Conservation (phyloP, 2,888 invertebrate genomes). For the Anarsia innoxiella region DNA sequence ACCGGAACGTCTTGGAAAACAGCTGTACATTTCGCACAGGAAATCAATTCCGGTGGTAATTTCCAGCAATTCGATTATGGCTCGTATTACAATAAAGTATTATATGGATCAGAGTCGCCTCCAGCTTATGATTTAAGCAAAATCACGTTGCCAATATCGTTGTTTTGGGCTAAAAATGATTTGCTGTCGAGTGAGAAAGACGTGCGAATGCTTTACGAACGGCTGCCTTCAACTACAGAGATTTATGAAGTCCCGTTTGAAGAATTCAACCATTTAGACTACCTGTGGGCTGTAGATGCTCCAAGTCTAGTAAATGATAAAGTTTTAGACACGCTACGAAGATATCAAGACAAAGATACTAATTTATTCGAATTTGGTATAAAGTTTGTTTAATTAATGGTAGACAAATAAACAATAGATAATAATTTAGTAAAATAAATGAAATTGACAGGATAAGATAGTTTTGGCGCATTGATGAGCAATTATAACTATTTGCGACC, state of each 20-base stretch:
- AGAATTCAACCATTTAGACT: constrained; percentile 84
- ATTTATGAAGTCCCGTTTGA: constrained; percentile 73
- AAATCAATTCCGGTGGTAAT: constrained; percentile 59
- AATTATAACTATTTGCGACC: too few species aligned
- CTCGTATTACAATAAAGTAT: constrained; percentile 58
- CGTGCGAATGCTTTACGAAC: constrained; percentile 62
- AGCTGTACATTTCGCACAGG: constrained; percentile 80
- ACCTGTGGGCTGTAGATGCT: constrained; percentile 79
- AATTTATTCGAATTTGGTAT: constrained; percentile 3
- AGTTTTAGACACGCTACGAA: constrained; percentile 45
- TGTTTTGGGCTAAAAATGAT: constrained; percentile 83
- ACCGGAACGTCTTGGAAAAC: constrained; percentile 86
- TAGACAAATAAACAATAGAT: too few species aligned
- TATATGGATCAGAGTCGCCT: constrained; percentile 74
- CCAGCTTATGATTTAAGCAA: constrained; percentile 78
- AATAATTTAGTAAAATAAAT: too few species aligned
- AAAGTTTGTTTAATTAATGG: constrained; percentile 5
- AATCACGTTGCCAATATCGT: constrained; percentile 75
- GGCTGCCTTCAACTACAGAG: constrained; percentile 63
- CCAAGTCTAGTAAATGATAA: constrained; percentile 73
- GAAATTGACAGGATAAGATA: too few species aligned
- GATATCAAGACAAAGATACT: constrained; percentile 10
- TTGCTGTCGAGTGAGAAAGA: constrained; percentile 80
- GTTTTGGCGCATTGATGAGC: too few species aligned
- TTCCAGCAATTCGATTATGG: constrained; percentile 85